Evolutionary conservation across 2,113 vertebrate genomes (phyloP).

Genomic region (Sprattus sprattus): DNA sequence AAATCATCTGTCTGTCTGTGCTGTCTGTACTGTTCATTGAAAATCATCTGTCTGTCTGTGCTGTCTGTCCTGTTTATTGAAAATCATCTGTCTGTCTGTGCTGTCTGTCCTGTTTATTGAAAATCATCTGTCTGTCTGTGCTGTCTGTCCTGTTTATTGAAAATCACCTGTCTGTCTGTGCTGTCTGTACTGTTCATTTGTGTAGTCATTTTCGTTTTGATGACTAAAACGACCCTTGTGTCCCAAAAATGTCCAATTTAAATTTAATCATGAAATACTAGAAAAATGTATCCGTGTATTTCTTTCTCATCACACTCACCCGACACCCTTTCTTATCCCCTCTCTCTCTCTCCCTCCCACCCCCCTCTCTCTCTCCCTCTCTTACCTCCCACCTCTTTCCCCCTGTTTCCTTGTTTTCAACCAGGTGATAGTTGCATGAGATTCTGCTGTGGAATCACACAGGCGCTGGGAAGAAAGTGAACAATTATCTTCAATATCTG

Average conservation of each 20-base stretch:
- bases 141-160: too few species aligned
- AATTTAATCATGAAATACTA: background rate
- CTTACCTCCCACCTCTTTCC: slow-evolving; percentile 43
- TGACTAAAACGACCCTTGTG: background rate
- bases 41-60: too few species aligned
- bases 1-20: too few species aligned
- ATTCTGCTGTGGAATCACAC: slow-evolving; percentile 69
- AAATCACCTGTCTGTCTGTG: too few species aligned
- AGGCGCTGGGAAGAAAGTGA: slow-evolving; percentile 73
- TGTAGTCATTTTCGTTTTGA: background rate
- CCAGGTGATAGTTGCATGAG: slow-evolving; percentile 71
- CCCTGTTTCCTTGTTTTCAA: slow-evolving; percentile 43
- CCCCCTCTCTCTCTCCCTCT: slow-evolving; percentile 33
- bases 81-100: too few species aligned
- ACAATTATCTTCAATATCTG: slow-evolving; percentile 81
- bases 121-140: too few species aligned
- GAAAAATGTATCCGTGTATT: too few species aligned
- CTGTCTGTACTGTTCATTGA: too few species aligned
- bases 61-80: too few species aligned
- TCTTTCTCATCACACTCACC: background rate
- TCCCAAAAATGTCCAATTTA: background rate
- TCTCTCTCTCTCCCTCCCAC: background rate
- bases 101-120: too few species aligned
- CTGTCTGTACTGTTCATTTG: background rate
- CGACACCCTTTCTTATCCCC: background rate